Conservation (phyloP, 2,888 invertebrate genomes). For the Oegoconia quadripuncta region DNA sequence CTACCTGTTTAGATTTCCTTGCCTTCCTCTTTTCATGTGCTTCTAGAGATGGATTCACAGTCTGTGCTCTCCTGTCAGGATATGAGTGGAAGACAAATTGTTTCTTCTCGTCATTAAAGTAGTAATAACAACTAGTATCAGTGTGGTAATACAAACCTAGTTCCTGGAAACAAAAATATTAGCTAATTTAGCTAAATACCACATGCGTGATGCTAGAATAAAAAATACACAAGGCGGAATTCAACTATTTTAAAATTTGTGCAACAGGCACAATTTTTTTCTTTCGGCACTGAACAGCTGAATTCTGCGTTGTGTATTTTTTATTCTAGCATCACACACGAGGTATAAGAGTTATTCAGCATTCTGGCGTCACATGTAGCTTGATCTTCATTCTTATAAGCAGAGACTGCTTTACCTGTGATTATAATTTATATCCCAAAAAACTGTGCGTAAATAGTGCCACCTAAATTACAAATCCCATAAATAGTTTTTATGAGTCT, state of each 20-base stretch:
- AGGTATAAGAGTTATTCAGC: too few species aligned
- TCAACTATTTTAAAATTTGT: background rate
- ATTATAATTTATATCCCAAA: too few species aligned
- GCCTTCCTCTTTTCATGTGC: slow-evolving; percentile 56
- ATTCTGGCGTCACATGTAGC: too few species aligned
- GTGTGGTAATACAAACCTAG: slow-evolving; percentile 94
- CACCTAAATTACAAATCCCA: too few species aligned
- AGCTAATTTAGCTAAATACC: background rate
- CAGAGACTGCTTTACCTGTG: too few species aligned
- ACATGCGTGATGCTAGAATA: background rate
- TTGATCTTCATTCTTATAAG: too few species aligned
- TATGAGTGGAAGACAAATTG: slow-evolving; percentile 90
- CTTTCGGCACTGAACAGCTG: too few species aligned
- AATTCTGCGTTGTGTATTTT: too few species aligned
- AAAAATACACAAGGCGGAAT: too few species aligned
- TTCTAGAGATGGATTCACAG: slow-evolving; percentile 36
- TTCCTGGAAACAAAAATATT: slow-evolving; percentile 77
- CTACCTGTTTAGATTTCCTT: slow-evolving; percentile 58
- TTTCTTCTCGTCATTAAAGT: slow-evolving; percentile 87
- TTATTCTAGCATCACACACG: too few species aligned
- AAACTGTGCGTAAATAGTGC: too few species aligned
- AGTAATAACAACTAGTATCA: slow-evolving; percentile 89
- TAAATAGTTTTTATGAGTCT: too few species aligned
- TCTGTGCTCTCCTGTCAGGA: slow-evolving; percentile 68
- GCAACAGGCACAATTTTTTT: background rate